A percentile compares a stretch with the other conserved stretches of the same genome.
Evolutionary conservation across 2,113 vertebrate species (phyloP).

Genomic region (Alouatta palliata): DNA sequence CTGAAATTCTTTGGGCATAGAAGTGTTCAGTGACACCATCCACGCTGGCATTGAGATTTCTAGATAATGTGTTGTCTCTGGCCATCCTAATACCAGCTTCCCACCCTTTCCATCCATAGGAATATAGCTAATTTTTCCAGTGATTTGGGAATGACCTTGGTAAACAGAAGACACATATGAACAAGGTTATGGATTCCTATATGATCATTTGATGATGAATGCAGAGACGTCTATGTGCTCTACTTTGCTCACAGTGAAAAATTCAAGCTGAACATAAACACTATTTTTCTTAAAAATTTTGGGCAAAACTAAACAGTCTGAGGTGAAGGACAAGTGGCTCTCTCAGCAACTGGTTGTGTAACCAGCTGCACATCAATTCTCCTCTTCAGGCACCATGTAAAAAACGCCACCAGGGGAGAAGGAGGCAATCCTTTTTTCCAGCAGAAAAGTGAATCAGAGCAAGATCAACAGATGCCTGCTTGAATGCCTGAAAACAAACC

Average conservation of each 20-base stretch:
- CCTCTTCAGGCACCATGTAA: background rate
- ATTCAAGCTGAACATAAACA: background rate
- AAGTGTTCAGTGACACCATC: background rate
- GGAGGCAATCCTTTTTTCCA: background rate
- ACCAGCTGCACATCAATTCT: background rate
- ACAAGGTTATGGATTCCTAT: background rate
- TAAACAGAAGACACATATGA: background rate
- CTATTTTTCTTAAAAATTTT: background rate
- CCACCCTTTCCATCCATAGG: background rate
- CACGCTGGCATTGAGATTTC: background rate
- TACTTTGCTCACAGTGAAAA: background rate
- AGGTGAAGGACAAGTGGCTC: background rate
- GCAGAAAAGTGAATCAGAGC: background rate
- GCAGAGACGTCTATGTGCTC: background rate
- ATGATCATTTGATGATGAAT: background rate
- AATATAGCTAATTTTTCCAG: background rate
- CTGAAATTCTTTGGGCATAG: background rate
- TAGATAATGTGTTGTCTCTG: background rate
- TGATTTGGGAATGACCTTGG: background rate
- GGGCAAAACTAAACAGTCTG: background rate
- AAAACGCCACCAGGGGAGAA: background rate
- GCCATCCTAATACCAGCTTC: background rate
- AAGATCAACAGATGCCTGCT: background rate
- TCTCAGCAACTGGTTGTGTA: background rate
- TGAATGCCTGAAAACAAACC: background rate